Percentiles rank a stretch among this genome's conserved stretches.
Evolutionary conservation across 2,113 vertebrate species (phyloP).

Genomic region (Chelonoidis abingdonii): DNA sequence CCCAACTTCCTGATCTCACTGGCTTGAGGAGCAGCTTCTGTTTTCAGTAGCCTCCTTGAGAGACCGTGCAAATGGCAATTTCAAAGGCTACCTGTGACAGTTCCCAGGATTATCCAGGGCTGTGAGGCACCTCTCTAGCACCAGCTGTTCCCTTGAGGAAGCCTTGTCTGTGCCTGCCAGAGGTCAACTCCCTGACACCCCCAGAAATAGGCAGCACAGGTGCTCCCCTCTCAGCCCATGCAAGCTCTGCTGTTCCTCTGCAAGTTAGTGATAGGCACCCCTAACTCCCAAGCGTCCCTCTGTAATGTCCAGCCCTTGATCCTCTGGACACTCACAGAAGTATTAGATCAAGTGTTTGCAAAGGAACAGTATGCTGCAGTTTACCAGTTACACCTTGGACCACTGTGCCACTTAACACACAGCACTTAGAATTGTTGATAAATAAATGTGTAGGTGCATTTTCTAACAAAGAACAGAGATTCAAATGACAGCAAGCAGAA

Average conservation of each 20-base stretch:
- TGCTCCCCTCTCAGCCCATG: not conserved
- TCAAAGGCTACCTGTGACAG: not conserved
- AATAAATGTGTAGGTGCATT: no score
- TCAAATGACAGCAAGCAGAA: no score
- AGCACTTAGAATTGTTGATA: not conserved
- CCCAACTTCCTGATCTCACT: not conserved
- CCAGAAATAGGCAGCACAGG: not conserved
- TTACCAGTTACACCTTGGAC: not conserved
- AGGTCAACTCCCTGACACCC: not conserved
- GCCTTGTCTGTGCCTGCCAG: not conserved
- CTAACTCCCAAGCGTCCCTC: not conserved
- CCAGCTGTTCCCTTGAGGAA: no score
- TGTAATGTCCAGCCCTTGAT: not conserved
- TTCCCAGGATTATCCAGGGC: not conserved
- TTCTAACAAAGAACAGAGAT: not conserved
- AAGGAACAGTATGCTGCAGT: not conserved
- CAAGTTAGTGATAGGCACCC: not conserved
- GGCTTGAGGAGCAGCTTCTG: constrained; percentile 10
- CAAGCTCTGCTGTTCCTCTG: not conserved
- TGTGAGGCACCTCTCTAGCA: not conserved
- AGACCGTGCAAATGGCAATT: not conserved
- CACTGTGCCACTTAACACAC: not conserved
- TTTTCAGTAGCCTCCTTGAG: not conserved
- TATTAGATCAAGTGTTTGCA: not conserved
- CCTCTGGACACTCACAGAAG: not conserved